Evolutionary conservation across 2,113 vertebrate genomes (phyloP).

Genomic region (Corynorhinus townsendii): DNA sequence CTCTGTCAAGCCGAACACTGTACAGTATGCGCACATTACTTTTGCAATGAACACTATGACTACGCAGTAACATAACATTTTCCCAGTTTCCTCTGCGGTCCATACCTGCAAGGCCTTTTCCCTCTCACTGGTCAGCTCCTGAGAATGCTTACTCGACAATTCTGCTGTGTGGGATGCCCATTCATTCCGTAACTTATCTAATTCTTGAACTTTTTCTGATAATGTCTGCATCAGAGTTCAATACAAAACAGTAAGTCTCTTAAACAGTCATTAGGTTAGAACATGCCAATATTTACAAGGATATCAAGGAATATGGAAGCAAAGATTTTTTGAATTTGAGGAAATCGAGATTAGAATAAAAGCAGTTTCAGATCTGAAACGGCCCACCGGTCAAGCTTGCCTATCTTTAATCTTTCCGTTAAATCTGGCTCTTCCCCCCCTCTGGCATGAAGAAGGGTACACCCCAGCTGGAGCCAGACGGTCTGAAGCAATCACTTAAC

Average conservation of each 20-base stretch:
- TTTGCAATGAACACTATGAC: slow-evolving; percentile 7
- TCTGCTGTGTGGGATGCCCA: slow-evolving; percentile 84
- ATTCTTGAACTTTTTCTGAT: slow-evolving; percentile 88
- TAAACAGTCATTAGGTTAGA: neutral
- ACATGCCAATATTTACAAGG: neutral
- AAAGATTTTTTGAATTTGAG: neutral
- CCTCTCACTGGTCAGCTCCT: slow-evolving; percentile 87
- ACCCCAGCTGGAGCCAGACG: neutral
- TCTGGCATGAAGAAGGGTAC: neutral
- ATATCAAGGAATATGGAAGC: slow-evolving; percentile 14
- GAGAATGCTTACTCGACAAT: slow-evolving; percentile 84
- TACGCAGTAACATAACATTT: neutral
- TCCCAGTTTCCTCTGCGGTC: neutral
- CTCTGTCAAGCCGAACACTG: neutral
- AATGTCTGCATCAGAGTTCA: slow-evolving; percentile 79
- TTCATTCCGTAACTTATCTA: slow-evolving; percentile 89
- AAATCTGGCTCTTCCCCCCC: neutral
- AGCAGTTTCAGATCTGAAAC: neutral
- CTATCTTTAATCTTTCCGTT: neutral
- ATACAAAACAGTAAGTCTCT: slow-evolving; percentile 26
- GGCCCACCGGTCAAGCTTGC: neutral
- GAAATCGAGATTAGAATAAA: slow-evolving; percentile 2
- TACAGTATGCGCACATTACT: neutral
- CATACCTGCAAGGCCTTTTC: slow-evolving; percentile 87
- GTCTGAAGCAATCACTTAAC: neutral